A percentile compares a stretch with the other conserved stretches of the same genome.
Evolutionary conservation across 2,888 invertebrate genomes (phyloP).

Genomic region (Scaptomyza reducta): DNA sequence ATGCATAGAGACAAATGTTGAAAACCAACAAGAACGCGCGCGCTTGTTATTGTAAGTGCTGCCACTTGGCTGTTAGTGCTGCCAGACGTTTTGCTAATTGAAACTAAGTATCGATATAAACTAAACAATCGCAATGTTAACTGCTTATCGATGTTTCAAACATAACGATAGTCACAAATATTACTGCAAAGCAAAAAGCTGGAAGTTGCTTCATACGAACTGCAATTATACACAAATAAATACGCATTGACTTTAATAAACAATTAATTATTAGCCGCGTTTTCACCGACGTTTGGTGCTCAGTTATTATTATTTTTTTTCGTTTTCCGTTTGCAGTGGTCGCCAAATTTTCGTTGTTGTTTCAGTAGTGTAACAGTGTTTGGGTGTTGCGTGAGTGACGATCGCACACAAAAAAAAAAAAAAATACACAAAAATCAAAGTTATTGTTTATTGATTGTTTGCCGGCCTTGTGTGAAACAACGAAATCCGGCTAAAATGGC

Average conservation of each 20-base stretch:
- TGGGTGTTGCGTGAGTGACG: constrained; percentile 35
- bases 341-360: constrained; percentile 13
- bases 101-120: constrained; percentile 13
- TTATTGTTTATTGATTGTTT: constrained; percentile 21
- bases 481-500: constrained; percentile 87
- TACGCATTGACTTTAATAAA: constrained; percentile 37
- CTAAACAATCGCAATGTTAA: not conserved
- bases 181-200: constrained; percentile 15
- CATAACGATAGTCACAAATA: constrained; percentile 20
- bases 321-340: constrained; percentile 41
- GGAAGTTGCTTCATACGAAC: constrained; percentile 11
- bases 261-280: constrained; percentile 42
- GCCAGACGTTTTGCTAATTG: constrained; percentile 7
- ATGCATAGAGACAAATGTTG: constrained; percentile 16
- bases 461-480: constrained; percentile 23
- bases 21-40: constrained; percentile 12
- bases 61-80: constrained; percentile 11
- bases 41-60: not conserved
- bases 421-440: constrained; percentile 13
- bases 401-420: constrained; percentile 23
- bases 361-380: constrained; percentile 24
- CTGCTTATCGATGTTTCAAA: not conserved
- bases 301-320: constrained; percentile 49
- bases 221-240: constrained; percentile 38
- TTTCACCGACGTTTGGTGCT: constrained; percentile 40